phyloP scores from a whole-genome alignment of 2,113 vertebrate genomes.

The Barbus barbus region DNA sequence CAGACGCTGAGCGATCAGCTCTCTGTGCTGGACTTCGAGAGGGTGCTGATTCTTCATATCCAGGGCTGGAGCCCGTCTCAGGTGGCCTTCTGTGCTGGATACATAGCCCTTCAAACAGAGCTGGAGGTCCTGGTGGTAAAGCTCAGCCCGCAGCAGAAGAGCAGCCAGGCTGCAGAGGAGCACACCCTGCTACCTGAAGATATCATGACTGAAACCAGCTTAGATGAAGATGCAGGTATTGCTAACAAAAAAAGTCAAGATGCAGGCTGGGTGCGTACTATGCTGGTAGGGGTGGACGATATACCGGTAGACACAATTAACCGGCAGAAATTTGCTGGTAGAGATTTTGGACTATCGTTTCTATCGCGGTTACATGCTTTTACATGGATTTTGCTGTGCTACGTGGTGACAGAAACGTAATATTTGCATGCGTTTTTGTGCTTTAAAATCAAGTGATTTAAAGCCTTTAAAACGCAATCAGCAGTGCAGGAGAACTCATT shows the following conservation, averaged over 20 bases:
- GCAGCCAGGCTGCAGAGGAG: slow-evolving; percentile 43
- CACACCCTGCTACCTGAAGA: not conserved
- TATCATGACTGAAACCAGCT: not conserved
- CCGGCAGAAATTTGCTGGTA: no score
- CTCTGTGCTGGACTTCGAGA: slow-evolving; percentile 78
- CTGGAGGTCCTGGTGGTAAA: slow-evolving; percentile 90
- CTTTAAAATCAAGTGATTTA: no score
- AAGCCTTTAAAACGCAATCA: no score
- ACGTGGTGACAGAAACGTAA: no score
- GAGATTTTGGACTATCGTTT: no score
- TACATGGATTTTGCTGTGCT: no score
- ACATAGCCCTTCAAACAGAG: slow-evolving; percentile 83
- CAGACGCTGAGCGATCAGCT: slow-evolving; percentile 71
- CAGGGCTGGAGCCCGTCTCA: slow-evolving; percentile 72
- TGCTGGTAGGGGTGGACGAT: no score
- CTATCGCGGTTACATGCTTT: no score
- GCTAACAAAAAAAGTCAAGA: not conserved
- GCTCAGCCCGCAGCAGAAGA: slow-evolving; percentile 69
- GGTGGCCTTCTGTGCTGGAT: slow-evolving; percentile 82
- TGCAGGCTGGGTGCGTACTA: not conserved
- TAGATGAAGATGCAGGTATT: slow-evolving; percentile 67
- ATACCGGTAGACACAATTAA: no score
- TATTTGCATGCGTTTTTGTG: no score
- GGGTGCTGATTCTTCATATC: slow-evolving; percentile 82
- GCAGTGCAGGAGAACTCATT: no score